Conservation (phyloP, 2,113 vertebrate species). For the Caracal caracal region DNA sequence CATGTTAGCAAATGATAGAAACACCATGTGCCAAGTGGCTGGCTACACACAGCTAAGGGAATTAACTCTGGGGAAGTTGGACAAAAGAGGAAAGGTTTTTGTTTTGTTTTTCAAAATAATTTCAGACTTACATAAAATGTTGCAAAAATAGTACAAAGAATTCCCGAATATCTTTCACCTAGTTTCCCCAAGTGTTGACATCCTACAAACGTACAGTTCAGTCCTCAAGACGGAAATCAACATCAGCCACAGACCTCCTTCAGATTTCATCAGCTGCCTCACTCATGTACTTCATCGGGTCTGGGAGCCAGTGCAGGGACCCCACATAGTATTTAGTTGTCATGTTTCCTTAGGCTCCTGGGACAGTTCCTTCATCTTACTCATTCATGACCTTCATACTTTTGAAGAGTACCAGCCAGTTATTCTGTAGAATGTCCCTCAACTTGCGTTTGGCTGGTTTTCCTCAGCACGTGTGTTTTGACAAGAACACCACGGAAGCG, state of each 20-base stretch:
- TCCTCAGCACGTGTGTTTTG: not conserved
- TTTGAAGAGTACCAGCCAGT: not conserved
- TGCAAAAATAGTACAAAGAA: slow-evolving; percentile 23
- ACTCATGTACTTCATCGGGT: not conserved
- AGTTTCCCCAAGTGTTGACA: not conserved
- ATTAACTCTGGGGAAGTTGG: not conserved
- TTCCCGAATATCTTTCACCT: not conserved
- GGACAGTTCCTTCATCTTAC: not conserved
- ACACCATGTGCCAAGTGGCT: not conserved
- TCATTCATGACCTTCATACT: not conserved
- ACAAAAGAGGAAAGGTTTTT: not conserved
- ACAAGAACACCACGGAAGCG: not conserved
- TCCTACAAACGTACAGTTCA: not conserved
- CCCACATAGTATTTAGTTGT: not conserved
- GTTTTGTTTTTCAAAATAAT: slow-evolving; percentile 32
- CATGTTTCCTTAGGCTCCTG: not conserved
- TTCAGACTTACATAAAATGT: not conserved
- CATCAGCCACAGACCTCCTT: not conserved
- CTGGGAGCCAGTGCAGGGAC: not conserved
- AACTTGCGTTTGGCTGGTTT: not conserved
- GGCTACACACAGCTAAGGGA: not conserved
- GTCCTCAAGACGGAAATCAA: not conserved
- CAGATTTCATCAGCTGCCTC: not conserved
- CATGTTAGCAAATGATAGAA: not conserved
- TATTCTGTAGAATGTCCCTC: not conserved